Evolutionary conservation across 2,797 vertebrate genomes (phyloP), one percentile per base, ranked within the genome.

Genomic region (Luscinia luscinia): DNA sequence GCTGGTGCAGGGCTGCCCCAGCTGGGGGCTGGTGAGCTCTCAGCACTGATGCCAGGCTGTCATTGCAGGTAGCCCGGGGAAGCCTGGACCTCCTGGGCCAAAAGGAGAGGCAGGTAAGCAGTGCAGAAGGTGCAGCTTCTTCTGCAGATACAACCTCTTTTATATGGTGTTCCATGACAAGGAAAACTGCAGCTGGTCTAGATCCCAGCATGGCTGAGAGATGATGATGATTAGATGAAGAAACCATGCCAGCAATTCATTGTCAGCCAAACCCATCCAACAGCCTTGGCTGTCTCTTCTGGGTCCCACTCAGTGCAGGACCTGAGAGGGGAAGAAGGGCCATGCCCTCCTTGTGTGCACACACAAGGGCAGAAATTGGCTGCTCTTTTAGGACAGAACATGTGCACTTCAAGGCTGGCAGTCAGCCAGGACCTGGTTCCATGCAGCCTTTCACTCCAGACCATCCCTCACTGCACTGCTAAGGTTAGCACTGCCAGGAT

Each of bases 41-140:
- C 14, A 21, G 14, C 52, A 48, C 91, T 94, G 64, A 95, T 27
- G 41, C 45, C 43, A 46, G 24, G 41, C 10, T 95, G 54, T 81
- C 30, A 0, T 96, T 96, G 23, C 93, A 97, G 96, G 97, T 28
- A 69, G 9, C 10, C 10, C 0, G 0, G 96, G 97, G 11, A 15
- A 45, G 2, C 70, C 73, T 32, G 96, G 96, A 90, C n/a, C 0
- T 54, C 77, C 88, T 83, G 97, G 97, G 11, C 68, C 45, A 5
- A 91, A 96, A 82, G 97, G 97, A 96, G 89, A 94, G 9, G 11
- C 84, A 91, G 97, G 96, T 97, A 95, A 94, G 95, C 22, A 62
- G 24, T 12, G 61, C 38, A 74, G 43, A 81, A 79, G 13, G 36
- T 59, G 20, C 12, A 32, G 15, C n/a, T 94, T 67, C 41, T 82